Base-by-base conservation (phyloP, 2,888 invertebrate genomes). In the Diaphora mendica region DNA sequence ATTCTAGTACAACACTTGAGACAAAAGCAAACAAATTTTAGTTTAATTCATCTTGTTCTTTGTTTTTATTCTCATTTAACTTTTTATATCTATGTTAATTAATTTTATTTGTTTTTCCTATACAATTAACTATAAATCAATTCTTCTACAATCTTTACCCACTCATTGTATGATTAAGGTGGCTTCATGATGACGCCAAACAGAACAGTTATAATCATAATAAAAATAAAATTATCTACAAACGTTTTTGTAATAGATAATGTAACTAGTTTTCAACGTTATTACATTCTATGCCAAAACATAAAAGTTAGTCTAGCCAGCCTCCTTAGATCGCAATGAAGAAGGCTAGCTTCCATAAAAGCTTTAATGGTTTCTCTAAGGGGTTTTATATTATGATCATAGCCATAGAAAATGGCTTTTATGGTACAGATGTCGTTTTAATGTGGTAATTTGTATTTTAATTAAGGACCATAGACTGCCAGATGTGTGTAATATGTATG, bases 401-500 rank as follows among this genome's bases (percentile, higher is more conserved):
- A 39, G 55, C 13, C 55, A 70, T 68, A 39, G 59, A 33, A 13
- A 17, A 62, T 48, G 48, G 35, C 17, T 48, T 72, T 64, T 35
- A 72, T 51, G 64, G 72, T 64, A 42, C 68, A 64, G 72, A 72
- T 68, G 72, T 51, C 68, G 64, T 68, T 72, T 72, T 72, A 72
- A 68, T 72, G 64, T 26, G 55, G 30, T 68, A 62, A 72, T 72
- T 72, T 72, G 30, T 64, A 64, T 68, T 72, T 72, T 64, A 72
- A 72, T 72, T 51, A 64, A 51, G 68, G 51, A 13, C 4, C n/a
- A 39, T 15, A 64, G 64, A 42, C 17, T 26, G 30, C 5, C 64
- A 51, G 59, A 62, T 67, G 68, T 35, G 64, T 35, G 35, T 64
- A 51, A 64, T 64, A n/a, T 48, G n/a, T 26, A 51, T 68, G 30